Percentiles rank a stretch among this genome's conserved stretches.
Conservation (phyloP, 2,888 invertebrate genomes). For the Dryomyza anilis region DNA sequence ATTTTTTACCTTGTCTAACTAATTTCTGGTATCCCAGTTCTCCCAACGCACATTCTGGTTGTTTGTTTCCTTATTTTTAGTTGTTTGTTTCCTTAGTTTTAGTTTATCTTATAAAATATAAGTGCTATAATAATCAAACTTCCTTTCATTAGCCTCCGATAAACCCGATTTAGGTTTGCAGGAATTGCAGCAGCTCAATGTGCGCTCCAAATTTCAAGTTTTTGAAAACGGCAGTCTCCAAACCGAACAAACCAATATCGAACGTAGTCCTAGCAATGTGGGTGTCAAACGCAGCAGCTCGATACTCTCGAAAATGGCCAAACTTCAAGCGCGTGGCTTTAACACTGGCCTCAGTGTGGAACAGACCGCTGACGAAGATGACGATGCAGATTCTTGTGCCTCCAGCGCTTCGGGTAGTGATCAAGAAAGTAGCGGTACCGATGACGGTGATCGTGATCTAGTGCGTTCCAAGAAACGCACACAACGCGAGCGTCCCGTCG, state of each 20-base stretch:
- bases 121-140: no score
- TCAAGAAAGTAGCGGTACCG: slow-evolving; percentile 41
- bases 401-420: slow-evolving; percentile 10
- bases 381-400: slow-evolving; percentile 65
- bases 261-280: slow-evolving; percentile 17
- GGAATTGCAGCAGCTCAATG: slow-evolving; percentile 79
- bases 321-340: slow-evolving; percentile 75
- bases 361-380: slow-evolving; percentile 63
- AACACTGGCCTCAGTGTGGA: slow-evolving; percentile 17
- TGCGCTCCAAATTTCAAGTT: slow-evolving; percentile 83
- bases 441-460: slow-evolving; percentile 64
- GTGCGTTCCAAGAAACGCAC: slow-evolving; percentile 66
- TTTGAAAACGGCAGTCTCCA: slow-evolving; percentile 66
- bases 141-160: slow-evolving; percentile 71
- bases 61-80: no score
- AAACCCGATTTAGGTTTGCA: slow-evolving; percentile 85
- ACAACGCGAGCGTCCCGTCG: slow-evolving; percentile 75
- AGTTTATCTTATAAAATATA: no score
- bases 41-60: no score
- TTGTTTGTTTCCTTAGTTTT: no score
- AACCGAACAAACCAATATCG: slow-evolving; percentile 37
- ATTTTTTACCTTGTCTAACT: no score
- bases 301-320: slow-evolving; percentile 79
- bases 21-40: no score
- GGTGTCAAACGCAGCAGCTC: slow-evolving; percentile 72